These are phyloP conservation scores for Campaea margaritaria DNA, from an alignment of 2,888 invertebrate species.

Conservation along the genomic window DNA sequence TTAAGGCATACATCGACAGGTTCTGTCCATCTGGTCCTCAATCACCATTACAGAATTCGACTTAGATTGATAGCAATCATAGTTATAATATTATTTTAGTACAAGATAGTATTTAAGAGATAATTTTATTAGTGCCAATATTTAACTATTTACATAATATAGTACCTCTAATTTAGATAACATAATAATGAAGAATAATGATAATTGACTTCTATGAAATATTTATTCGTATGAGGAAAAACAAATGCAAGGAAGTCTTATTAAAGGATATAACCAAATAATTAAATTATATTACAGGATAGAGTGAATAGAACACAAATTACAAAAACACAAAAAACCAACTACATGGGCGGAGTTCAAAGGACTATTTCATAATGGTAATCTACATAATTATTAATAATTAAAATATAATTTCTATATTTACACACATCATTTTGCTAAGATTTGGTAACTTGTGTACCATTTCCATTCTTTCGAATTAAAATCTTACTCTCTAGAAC, in stretches of 20 bases:
- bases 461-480: constrained; percentile 32
- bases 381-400: neutral
- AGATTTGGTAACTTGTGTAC: constrained; percentile 19
- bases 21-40: constrained; percentile 71
- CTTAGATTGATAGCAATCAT: constrained; percentile 13
- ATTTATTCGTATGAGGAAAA: too few species aligned
- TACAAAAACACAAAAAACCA: too few species aligned
- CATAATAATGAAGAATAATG: neutral
- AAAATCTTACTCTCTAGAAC: constrained; percentile 67
- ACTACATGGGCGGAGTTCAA: constrained; percentile 14
- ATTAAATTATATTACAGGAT: neutral
- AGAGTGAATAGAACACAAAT: neutral
- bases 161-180: neutral
- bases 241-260: too few species aligned
- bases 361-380: neutral
- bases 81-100: neutral
- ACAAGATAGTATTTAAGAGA: neutral
- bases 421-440: constrained; percentile 35
- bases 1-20: constrained; percentile 64
- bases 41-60: constrained; percentile 66
- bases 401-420: constrained; percentile 21
- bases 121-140: constrained; percentile 14
- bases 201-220: constrained; percentile 21
- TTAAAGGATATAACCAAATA: too few species aligned
- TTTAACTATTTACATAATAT: constrained; percentile 17